These are phyloP conservation scores for Pristionchus entomophagus DNA, from an alignment of 2,888 invertebrate genomes.

Conservation along the genomic window DNA sequence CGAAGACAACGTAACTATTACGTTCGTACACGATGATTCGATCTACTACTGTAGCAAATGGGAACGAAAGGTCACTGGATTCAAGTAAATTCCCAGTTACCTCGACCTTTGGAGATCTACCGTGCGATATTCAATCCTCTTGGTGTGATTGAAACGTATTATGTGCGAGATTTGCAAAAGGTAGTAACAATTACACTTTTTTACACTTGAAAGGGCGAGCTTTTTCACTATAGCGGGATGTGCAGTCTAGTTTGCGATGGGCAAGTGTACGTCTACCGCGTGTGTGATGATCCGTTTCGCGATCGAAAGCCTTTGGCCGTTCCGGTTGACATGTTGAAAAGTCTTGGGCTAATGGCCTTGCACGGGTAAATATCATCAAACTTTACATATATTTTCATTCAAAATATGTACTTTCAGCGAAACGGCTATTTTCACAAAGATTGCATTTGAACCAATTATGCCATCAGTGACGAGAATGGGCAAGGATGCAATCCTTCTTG, in stretches of 20 bases:
- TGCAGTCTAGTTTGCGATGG: neutral
- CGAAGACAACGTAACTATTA: too few relatives aligned
- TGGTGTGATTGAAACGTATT: too few relatives aligned
- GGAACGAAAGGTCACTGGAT: neutral
- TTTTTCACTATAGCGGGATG: neutral
- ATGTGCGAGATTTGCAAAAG: too few relatives aligned
- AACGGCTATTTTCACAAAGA: neutral
- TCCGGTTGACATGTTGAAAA: neutral
- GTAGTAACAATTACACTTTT: too few relatives aligned
- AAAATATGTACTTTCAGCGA: too few relatives aligned
- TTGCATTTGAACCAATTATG: neutral
- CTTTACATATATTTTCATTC: too few relatives aligned
- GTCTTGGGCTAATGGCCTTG: neutral
- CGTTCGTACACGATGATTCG: neutral
- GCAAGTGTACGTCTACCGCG: neutral
- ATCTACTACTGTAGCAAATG: constrained; percentile 2
- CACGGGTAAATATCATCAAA: neutral
- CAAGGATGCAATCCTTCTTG: neutral
- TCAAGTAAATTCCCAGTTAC: too few relatives aligned
- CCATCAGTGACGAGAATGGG: neutral
- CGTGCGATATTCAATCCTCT: too few relatives aligned
- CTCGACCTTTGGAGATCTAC: too few relatives aligned
- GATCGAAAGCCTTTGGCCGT: neutral
- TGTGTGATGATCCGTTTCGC: neutral
- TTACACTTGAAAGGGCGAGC: neutral